These are phyloP conservation scores for Lycophotia porphyrea DNA, from an alignment of 2,888 invertebrate species.

Conservation along the genomic window DNA sequence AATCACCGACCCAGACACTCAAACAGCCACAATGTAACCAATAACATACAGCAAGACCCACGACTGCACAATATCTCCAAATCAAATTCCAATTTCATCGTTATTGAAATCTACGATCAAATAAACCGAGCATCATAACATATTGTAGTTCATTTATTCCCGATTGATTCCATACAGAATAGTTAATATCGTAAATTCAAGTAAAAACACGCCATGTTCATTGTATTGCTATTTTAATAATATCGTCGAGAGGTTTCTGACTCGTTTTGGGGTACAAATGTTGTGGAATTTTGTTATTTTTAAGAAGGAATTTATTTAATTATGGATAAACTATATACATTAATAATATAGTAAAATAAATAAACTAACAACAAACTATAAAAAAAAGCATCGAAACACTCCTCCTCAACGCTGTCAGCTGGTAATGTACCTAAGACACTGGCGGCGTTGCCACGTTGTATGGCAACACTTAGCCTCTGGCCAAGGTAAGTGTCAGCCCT, in stretches of 20 bases:
- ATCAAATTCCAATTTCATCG: conserved; percentile 40
- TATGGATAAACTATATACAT: too few relatives aligned
- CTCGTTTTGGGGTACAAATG: conserved; percentile 19
- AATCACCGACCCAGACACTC: not conserved
- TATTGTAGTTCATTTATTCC: conserved; percentile 30
- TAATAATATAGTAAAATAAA: too few relatives aligned
- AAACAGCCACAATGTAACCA: not conserved
- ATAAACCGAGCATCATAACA: conserved; percentile 20
- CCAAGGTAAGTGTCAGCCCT: too few relatives aligned
- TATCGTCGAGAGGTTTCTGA: conserved; percentile 32
- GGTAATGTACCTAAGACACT: too few relatives aligned
- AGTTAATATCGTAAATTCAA: conserved; percentile 39
- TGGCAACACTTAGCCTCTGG: too few relatives aligned
- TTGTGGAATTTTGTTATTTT: conserved; percentile 24
- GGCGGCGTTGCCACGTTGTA: too few relatives aligned
- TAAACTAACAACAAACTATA: too few relatives aligned
- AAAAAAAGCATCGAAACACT: too few relatives aligned
- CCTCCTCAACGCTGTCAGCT: too few relatives aligned
- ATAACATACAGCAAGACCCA: not conserved
- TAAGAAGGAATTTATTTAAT: too few relatives aligned
- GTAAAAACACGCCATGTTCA: conserved; percentile 26
- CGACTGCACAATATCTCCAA: conserved; percentile 12
- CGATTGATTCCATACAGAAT: conserved; percentile 46
- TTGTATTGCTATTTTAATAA: conserved; percentile 54
- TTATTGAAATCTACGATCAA: conserved; percentile 27